phyloP scores from a whole-genome alignment of 1,140 invertebrate genomes.

The Formica selysi region DNA sequence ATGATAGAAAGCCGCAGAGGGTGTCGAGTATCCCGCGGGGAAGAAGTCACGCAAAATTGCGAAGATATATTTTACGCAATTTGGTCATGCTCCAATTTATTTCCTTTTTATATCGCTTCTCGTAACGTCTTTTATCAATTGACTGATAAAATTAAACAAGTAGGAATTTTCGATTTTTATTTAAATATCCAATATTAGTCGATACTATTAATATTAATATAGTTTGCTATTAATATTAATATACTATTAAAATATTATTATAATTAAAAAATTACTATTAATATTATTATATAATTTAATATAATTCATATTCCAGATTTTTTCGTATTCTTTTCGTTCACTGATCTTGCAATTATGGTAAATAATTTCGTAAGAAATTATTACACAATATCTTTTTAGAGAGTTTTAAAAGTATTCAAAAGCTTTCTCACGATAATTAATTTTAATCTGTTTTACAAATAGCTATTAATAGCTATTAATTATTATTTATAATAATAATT shows the following conservation, averaged over 20 bases:
- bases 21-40: conserved; percentile 75
- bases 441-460: neutral
- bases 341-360: neutral
- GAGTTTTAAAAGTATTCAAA: neutral
- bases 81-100: conserved; percentile 16
- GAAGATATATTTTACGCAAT: conserved; percentile 34
- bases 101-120: neutral
- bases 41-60: conserved; percentile 79
- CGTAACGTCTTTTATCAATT: neutral
- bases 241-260: neutral
- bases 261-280: too few species aligned
- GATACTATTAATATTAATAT: neutral
- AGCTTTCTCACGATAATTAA: neutral
- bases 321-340: neutral
- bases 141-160: neutral
- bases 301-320: neutral
- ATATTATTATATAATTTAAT: too few species aligned
- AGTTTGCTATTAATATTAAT: too few species aligned
- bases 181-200: neutral
- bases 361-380: conserved; percentile 1
- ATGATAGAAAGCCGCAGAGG: conserved; percentile 69
- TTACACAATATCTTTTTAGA: neutral
- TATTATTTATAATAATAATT: neutral
- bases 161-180: neutral
- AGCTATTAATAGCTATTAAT: neutral